Percentiles rank a stretch among this genome's conserved stretches.
Conservation (phyloP, 2,113 vertebrate species). For the Eurypyga helias region DNA sequence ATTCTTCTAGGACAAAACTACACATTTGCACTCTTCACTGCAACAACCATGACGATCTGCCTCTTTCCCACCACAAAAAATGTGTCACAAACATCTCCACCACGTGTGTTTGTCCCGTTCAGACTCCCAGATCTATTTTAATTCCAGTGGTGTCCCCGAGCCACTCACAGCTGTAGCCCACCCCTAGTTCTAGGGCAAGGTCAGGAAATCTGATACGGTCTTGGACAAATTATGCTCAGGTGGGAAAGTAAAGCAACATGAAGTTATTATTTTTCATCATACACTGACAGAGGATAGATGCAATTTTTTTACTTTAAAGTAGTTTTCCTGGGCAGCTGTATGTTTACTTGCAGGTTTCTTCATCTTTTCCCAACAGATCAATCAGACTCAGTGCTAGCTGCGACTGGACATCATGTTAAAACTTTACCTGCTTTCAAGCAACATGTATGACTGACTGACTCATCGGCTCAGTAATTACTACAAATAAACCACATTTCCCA, state of each 20-base stretch:
- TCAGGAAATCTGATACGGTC: neutral
- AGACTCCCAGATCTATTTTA: neutral
- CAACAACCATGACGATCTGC: neutral
- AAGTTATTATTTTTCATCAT: neutral
- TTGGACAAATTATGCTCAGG: neutral
- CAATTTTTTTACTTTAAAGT: neutral
- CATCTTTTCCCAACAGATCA: neutral
- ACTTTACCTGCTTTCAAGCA: slow-evolving; percentile 24
- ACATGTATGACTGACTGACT: slow-evolving; percentile 3
- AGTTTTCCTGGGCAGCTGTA: neutral
- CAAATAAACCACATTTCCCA: slow-evolving; percentile 45
- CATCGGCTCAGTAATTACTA: slow-evolving; percentile 43
- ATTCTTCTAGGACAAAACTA: neutral
- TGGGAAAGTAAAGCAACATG: neutral
- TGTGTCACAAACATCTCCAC: neutral
- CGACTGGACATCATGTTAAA: slow-evolving; percentile 17
- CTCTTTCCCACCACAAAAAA: neutral
- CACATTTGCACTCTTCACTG: neutral
- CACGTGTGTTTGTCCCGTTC: neutral
- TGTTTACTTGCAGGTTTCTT: neutral
- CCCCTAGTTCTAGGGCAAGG: too few species aligned
- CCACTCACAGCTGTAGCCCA: neutral
- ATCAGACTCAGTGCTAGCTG: slow-evolving; percentile 9
- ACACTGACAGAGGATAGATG: neutral
- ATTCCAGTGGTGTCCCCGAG: neutral